Evolutionary conservation across 2,113 vertebrate genomes (phyloP).

Genomic region (Bettongia penicillata): DNA sequence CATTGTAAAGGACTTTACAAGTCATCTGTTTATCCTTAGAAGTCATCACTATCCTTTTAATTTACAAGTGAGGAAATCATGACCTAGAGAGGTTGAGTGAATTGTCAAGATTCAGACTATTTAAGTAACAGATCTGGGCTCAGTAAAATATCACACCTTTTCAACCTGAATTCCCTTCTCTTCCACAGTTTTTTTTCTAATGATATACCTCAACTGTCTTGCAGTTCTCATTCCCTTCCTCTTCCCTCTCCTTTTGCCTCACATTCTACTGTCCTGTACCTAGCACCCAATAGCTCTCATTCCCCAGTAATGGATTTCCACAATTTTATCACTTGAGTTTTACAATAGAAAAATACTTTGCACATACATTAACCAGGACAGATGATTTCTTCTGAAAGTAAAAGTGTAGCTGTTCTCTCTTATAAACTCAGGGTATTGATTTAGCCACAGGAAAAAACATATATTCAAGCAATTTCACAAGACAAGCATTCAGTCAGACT

Average conservation of each 20-base stretch:
- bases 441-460: not conserved
- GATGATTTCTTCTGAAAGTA: not conserved
- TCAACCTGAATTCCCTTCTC: not conserved
- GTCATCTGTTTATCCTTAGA: not conserved
- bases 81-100: not conserved
- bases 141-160: not conserved
- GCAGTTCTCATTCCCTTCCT: not conserved
- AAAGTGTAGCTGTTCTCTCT: not conserved
- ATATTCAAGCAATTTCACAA: conserved; percentile 19
- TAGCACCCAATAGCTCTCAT: not conserved
- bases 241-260: not conserved
- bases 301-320: not conserved
- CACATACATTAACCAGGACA: not conserved
- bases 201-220: not conserved
- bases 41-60: not conserved
- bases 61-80: not conserved
- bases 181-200: not conserved
- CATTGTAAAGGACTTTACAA: not conserved
- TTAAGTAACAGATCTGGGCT: not conserved
- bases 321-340: not conserved
- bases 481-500: not conserved
- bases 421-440: conserved; percentile 39
- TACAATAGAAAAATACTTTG: too few relatives aligned
- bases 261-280: not conserved
- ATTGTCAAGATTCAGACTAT: not conserved